A percentile compares a stretch with the other conserved stretches of the same genome.
These are phyloP conservation scores for Cryptocephalus primarius DNA, from an alignment of 2,888 invertebrate genomes.

Conservation along the genomic window DNA sequence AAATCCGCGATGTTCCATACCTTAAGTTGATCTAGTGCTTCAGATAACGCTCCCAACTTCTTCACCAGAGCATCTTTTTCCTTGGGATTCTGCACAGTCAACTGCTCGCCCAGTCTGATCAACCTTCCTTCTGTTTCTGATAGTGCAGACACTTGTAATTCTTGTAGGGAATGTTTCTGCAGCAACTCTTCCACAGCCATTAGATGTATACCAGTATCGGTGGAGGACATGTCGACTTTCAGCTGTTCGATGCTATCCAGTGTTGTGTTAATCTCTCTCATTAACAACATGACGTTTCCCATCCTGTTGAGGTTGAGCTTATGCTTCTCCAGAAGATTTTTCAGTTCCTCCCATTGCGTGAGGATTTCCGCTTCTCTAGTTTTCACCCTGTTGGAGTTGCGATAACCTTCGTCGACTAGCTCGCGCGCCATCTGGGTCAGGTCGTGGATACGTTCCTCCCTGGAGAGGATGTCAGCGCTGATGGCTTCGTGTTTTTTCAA, in stretches of 20 bases:
- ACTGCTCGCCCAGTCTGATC: slow-evolving; percentile 49
- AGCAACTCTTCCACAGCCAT: slow-evolving; percentile 89
- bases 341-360: slow-evolving; percentile 75
- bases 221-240: slow-evolving; percentile 63
- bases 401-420: slow-evolving; percentile 82
- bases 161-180: slow-evolving; percentile 87
- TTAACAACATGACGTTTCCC: slow-evolving; percentile 75
- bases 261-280: slow-evolving; percentile 87
- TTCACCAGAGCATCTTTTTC: slow-evolving; percentile 53
- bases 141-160: slow-evolving; percentile 79
- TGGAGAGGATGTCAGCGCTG: slow-evolving; percentile 88
- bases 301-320: slow-evolving; percentile 63
- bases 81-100: slow-evolving; percentile 39
- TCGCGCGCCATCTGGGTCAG: slow-evolving; percentile 90
- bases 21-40: slow-evolving; percentile 55
- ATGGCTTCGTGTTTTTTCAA: slow-evolving; percentile 98
- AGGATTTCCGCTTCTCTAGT: slow-evolving; percentile 55
- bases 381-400: slow-evolving; percentile 72
- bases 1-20: slow-evolving; percentile 37
- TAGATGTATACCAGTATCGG: slow-evolving; percentile 87
- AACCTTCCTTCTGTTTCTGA: slow-evolving; percentile 74
- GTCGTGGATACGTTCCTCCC: slow-evolving; percentile 89
- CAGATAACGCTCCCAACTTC: slow-evolving; percentile 63
- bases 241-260: slow-evolving; percentile 73
- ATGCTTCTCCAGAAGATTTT: slow-evolving; percentile 77